phyloP scores from a whole-genome alignment of 2,888 invertebrate species.

The Ophion slaviceki region DNA sequence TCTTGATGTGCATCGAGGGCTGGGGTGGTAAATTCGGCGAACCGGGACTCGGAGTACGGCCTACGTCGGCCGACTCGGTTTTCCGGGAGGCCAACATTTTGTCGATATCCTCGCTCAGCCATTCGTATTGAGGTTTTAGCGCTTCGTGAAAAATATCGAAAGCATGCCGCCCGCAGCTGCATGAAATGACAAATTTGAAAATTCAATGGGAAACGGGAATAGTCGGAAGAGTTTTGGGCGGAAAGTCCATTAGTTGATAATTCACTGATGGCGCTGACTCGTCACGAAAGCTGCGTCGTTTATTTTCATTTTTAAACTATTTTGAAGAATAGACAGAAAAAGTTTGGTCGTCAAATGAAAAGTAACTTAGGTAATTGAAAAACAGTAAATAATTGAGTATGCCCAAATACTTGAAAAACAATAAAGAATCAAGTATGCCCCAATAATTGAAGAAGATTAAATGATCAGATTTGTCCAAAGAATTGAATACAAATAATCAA shows the following conservation, averaged over 20 bases:
- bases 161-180: conserved; percentile 79
- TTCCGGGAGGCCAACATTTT: conserved; percentile 68
- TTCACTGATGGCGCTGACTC: neutral
- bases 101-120: conserved; percentile 85
- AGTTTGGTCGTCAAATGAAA: neutral
- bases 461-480: too few species aligned
- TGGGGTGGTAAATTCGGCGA: conserved; percentile 77
- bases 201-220: neutral
- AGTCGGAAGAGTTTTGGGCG: neutral
- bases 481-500: too few species aligned
- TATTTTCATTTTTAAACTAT: neutral
- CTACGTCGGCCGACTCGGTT: conserved; percentile 58
- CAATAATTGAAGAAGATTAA: too few species aligned
- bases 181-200: conserved; percentile 41
- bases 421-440: too few species aligned
- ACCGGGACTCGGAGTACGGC: conserved; percentile 48
- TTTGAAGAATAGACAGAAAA: neutral
- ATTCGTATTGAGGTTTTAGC: conserved; percentile 85
- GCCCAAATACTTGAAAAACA: too few species aligned
- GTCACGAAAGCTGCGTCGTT: neutral
- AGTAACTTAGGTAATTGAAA: neutral
- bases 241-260: neutral
- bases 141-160: conserved; percentile 86
- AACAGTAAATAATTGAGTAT: too few species aligned
- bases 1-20: conserved; percentile 76